These are phyloP conservation scores for Passerculus sandwichensis DNA, from an alignment of 2,797 vertebrate genomes.

Conservation along the genomic window DNA sequence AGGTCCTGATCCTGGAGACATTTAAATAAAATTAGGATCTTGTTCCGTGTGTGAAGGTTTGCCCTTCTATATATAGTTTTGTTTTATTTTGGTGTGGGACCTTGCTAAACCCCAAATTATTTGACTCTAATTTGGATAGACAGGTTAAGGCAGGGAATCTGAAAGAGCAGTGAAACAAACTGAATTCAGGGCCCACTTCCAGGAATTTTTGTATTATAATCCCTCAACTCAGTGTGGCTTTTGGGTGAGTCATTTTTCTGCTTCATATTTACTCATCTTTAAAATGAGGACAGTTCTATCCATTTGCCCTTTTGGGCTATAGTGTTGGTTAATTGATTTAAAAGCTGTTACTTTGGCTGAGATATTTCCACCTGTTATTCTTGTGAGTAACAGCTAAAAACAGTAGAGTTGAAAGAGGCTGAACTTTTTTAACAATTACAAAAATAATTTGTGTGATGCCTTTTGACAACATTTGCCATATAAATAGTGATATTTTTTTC, in stretches of 20 bases:
- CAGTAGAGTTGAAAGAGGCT: neutral
- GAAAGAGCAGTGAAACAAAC: slow-evolving; percentile 14
- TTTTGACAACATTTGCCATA: neutral
- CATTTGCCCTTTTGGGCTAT: slow-evolving; percentile 22
- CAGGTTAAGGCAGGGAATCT: neutral
- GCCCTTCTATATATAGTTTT: neutral
- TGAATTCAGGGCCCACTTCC: slow-evolving; percentile 36
- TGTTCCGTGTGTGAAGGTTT: neutral
- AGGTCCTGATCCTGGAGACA: neutral
- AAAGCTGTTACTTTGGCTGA: slow-evolving; percentile 41
- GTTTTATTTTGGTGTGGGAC: slow-evolving; percentile 12
- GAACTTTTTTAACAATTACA: neutral
- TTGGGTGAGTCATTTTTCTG: slow-evolving; percentile 54
- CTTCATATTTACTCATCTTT: slow-evolving; percentile 50
- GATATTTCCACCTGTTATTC: slow-evolving; percentile 15
- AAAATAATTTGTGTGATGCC: neutral
- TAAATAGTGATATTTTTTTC: neutral
- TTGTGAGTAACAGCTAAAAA: slow-evolving; percentile 33
- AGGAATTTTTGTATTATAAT: slow-evolving; percentile 57
- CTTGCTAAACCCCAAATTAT: neutral
- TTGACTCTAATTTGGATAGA: slow-evolving; percentile 27
- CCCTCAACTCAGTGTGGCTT: neutral
- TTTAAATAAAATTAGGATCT: neutral
- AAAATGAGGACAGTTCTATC: neutral
- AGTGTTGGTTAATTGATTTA: slow-evolving; percentile 18